phyloP scores from a whole-genome alignment of 2,888 invertebrate genomes.

The Thymelicus acteon region DNA sequence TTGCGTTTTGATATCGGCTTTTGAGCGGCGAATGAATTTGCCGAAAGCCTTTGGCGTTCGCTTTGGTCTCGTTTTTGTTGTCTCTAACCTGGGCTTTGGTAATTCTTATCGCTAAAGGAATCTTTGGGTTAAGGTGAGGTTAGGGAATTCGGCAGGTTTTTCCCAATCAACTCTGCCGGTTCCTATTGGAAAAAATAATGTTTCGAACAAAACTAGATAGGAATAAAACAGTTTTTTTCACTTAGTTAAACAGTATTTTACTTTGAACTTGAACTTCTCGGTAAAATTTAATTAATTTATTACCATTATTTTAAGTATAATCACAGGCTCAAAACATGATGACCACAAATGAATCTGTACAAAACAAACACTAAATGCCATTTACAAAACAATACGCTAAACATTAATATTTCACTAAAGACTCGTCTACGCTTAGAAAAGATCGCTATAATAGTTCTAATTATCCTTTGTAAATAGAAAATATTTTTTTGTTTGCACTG shows the following conservation, averaged over 20 bases:
- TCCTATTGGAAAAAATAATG: not conserved
- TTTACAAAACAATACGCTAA: not conserved
- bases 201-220: too few relatives aligned
- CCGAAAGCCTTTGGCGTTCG: slow-evolving; percentile 45
- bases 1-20: slow-evolving; percentile 72
- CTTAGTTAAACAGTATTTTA: too few relatives aligned
- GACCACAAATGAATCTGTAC: too few relatives aligned
- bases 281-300: too few relatives aligned
- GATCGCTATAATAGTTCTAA: not conserved
- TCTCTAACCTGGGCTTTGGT: slow-evolving; percentile 21
- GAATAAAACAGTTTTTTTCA: too few relatives aligned
- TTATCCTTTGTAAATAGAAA: slow-evolving; percentile 8
- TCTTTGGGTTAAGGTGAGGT: slow-evolving; percentile 26
- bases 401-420: slow-evolving; percentile 5
- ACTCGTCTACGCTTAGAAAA: not conserved
- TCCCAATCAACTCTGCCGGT: slow-evolving; percentile 9
- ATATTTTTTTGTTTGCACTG: slow-evolving; percentile 7
- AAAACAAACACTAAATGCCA: too few relatives aligned
- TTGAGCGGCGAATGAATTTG: slow-evolving; percentile 57
- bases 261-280: too few relatives aligned
- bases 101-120: slow-evolving; percentile 34
- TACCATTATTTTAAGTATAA: too few relatives aligned
- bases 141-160: slow-evolving; percentile 21
- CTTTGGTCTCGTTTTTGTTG: slow-evolving; percentile 35
- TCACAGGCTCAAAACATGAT: too few relatives aligned